Conservation (phyloP, 2,888 invertebrate genomes). For the Ichneumoninae sp. region DNA sequence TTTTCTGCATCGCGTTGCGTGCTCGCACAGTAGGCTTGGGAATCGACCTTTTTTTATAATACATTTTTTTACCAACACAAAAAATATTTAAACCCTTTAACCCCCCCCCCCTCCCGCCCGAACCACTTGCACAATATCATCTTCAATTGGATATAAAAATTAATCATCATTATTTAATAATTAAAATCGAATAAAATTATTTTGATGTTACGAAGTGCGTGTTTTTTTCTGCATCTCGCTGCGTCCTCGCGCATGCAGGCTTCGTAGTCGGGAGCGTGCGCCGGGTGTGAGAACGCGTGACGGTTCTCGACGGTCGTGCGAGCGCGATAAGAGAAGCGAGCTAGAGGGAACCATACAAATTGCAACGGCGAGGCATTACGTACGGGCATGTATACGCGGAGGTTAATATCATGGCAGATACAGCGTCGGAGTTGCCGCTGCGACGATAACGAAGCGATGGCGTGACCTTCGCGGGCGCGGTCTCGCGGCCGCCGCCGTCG, state of each 20-base stretch:
- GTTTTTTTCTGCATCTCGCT: not conserved
- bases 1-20: not conserved
- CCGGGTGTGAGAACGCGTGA: conserved; percentile 43
- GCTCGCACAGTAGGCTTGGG: not conserved
- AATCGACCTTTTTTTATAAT: not conserved
- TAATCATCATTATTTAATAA: too few relatives aligned
- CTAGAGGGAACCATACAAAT: conserved; percentile 45
- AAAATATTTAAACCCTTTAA: too few relatives aligned
- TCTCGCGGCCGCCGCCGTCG: conserved; percentile 15
- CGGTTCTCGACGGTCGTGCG: conserved; percentile 31
- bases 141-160: too few relatives aligned
- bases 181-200: not conserved
- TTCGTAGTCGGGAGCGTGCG: not conserved
- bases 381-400: not conserved
- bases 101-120: too few relatives aligned
- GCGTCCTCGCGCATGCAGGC: not conserved
- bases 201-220: not conserved
- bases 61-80: too few relatives aligned
- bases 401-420: conserved; percentile 39
- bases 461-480: conserved; percentile 74
- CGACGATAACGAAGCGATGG: conserved; percentile 76
- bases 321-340: conserved; percentile 50
- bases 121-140: too few relatives aligned
- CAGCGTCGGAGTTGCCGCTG: conserved; percentile 68
- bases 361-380: conserved; percentile 45